Conservation (phyloP, 2,888 invertebrate species). For the Girardia tigrina region DNA sequence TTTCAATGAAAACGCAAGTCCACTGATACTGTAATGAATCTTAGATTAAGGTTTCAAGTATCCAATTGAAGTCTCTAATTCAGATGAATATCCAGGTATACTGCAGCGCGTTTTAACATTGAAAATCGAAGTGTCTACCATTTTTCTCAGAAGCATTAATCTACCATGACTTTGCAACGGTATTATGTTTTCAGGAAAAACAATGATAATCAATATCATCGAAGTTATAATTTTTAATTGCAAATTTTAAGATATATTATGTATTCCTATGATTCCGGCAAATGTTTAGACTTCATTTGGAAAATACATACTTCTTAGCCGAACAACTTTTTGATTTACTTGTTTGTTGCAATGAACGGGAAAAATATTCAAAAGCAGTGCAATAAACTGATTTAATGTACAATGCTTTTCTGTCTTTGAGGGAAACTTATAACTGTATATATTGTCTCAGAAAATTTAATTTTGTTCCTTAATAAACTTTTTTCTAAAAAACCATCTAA, state of each 20-base stretch:
- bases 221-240: constrained; percentile 37
- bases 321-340: no score
- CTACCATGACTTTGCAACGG: constrained; percentile 41
- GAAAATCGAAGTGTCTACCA: constrained; percentile 40
- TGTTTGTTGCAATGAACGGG: no score
- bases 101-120: constrained; percentile 39
- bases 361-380: no score
- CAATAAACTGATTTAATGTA: no score
- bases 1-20: no score
- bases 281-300: constrained; percentile 33
- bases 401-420: no score
- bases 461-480: no score
- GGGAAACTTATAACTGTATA: no score
- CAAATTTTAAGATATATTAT: constrained; percentile 36
- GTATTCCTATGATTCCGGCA: constrained; percentile 37
- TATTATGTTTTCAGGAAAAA: constrained; percentile 39
- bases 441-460: no score
- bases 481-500: no score
- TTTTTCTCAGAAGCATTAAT: constrained; percentile 40
- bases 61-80: constrained; percentile 39
- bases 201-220: constrained; percentile 38
- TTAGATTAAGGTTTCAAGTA: constrained; percentile 38
- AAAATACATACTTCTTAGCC: constrained; percentile 34
- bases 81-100: constrained; percentile 38
- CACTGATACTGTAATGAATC: constrained; percentile 37